These are phyloP conservation scores for Plecotus auritus DNA, from an alignment of 2,113 vertebrate species.

Conservation along the genomic window DNA sequence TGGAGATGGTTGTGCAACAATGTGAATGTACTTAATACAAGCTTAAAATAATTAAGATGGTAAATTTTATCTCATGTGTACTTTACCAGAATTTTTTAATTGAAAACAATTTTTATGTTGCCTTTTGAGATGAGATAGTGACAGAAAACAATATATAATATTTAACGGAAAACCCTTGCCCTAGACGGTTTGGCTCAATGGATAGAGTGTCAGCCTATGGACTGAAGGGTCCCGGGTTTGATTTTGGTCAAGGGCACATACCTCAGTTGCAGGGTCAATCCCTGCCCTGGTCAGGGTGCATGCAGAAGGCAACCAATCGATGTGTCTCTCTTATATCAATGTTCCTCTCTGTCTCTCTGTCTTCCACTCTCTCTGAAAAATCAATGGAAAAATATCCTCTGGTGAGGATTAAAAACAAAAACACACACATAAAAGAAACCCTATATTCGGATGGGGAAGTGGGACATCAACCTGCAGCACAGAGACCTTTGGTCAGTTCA, in stretches of 20 bases:
- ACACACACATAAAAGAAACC: background rate
- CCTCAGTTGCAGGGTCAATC: no score
- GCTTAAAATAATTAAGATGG: background rate
- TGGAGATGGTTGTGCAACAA: background rate
- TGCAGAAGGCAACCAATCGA: no score
- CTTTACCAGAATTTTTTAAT: background rate
- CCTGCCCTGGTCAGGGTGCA: no score
- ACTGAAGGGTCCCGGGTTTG: no score
- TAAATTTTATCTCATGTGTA: background rate
- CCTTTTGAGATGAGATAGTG: background rate
- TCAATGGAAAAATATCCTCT: no score
- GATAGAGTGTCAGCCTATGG: no score
- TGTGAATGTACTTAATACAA: background rate
- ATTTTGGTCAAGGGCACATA: no score
- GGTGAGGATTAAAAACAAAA: no score
- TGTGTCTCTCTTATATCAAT: no score
- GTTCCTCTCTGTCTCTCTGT: no score
- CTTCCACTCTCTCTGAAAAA: no score
- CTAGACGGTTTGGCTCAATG: no score
- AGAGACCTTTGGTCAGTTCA: background rate
- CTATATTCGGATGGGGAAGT: background rate
- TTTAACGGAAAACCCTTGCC: background rate
- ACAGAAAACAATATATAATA: background rate
- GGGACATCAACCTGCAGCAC: background rate
- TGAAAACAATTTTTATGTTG: background rate